Evolutionary conservation across 1,140 invertebrate genomes (phyloP).

Genomic region (Leptinotarsa texana): DNA sequence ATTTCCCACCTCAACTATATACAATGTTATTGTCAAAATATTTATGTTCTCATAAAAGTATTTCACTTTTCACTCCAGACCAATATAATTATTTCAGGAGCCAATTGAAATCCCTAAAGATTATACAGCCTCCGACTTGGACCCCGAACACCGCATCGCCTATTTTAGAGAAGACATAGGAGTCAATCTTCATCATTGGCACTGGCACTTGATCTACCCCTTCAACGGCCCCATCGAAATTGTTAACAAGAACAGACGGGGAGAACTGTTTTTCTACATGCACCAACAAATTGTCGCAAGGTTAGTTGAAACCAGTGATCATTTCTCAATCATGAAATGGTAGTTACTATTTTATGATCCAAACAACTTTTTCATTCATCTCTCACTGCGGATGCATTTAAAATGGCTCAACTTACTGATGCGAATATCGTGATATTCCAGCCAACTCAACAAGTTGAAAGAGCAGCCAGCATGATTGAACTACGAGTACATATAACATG

Average conservation of each 20-base stretch:
- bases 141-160: conserved; percentile 66
- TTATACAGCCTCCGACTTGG: conserved; percentile 68
- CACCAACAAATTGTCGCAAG: conserved; percentile 73
- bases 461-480: too few relatives aligned
- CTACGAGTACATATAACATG: too few relatives aligned
- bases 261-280: conserved; percentile 80
- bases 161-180: conserved; percentile 70
- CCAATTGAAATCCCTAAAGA: conserved; percentile 68
- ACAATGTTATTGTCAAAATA: too few relatives aligned
- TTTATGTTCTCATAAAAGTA: neutral
- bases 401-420: too few relatives aligned
- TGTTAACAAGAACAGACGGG: conserved; percentile 71
- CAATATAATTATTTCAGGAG: conserved; percentile 25
- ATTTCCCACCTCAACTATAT: too few relatives aligned
- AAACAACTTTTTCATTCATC: too few relatives aligned
- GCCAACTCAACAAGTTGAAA: too few relatives aligned
- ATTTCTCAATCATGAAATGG: too few relatives aligned
- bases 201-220: conserved; percentile 82
- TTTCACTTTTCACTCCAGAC: neutral
- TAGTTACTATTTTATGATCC: too few relatives aligned
- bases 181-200: conserved; percentile 81
- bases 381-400: too few relatives aligned
- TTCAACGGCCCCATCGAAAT: conserved; percentile 64
- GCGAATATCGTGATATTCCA: too few relatives aligned
- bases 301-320: conserved; percentile 43